These are phyloP conservation scores for Stegana nigrithorax DNA, from an alignment of 2,888 invertebrate species.

Conservation along the genomic window DNA sequence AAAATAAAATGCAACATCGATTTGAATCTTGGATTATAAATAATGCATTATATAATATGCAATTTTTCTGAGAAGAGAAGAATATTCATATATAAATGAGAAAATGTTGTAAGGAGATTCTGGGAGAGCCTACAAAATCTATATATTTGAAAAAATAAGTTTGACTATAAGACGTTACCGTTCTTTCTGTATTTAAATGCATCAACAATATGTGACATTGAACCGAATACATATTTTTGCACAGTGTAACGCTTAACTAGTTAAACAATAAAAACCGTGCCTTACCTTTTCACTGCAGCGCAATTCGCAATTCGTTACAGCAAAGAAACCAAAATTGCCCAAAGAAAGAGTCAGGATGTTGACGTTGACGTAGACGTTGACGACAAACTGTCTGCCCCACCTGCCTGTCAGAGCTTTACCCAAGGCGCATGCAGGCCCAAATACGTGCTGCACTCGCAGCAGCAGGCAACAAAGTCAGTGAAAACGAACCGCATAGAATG, in stretches of 20 bases:
- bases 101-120: no score
- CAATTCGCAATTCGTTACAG: slow-evolving; percentile 31
- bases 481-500: slow-evolving; percentile 41
- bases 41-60: background rate
- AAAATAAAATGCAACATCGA: no score
- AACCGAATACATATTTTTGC: background rate
- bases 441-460: background rate
- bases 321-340: slow-evolving; percentile 48
- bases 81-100: background rate
- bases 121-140: no score
- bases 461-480: background rate
- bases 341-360: slow-evolving; percentile 28
- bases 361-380: slow-evolving; percentile 34
- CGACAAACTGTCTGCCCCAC: background rate
- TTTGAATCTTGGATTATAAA: no score
- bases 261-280: background rate
- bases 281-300: background rate
- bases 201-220: no score
- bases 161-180: no score
- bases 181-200: no score
- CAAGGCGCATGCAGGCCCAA: slow-evolving; percentile 8
- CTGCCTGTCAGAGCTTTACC: background rate
- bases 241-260: slow-evolving; percentile 1
- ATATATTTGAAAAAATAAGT: no score
- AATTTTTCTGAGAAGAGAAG: background rate